Conservation (phyloP, 1,140 invertebrate genomes). For the Schlechtendalia chinensis region DNA sequence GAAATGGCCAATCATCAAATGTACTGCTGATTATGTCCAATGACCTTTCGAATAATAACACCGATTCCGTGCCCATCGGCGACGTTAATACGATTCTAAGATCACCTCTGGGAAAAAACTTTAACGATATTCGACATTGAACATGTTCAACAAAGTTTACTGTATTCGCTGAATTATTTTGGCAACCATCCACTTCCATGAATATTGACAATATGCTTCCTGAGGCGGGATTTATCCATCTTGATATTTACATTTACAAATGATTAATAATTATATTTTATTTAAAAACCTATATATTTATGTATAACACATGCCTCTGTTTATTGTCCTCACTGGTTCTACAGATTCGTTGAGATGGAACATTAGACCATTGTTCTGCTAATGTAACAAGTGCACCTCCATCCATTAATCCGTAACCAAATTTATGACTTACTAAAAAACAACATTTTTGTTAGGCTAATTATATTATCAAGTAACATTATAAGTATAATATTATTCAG, state of each 20-base stretch:
- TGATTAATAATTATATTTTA: not conserved
- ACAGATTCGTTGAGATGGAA: slow-evolving; percentile 80
- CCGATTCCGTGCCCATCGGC: slow-evolving; percentile 84
- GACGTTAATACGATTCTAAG: slow-evolving; percentile 79
- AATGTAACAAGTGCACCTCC: slow-evolving; percentile 90
- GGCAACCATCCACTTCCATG: slow-evolving; percentile 85
- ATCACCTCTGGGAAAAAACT: slow-evolving; percentile 86
- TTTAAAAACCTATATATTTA: not conserved
- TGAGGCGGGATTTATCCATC: slow-evolving; percentile 69
- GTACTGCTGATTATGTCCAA: slow-evolving; percentile 88
- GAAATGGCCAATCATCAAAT: slow-evolving; percentile 96
- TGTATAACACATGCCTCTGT: slow-evolving; percentile 64
- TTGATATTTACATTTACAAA: slow-evolving; percentile 51
- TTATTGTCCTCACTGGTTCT: slow-evolving; percentile 74
- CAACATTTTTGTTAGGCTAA: not conserved
- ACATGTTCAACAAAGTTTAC: slow-evolving; percentile 90
- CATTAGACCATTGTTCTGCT: slow-evolving; percentile 79
- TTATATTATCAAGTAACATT: not conserved
- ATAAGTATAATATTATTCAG: too few species aligned
- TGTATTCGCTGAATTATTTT: slow-evolving; percentile 74
- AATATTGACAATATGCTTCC: slow-evolving; percentile 69
- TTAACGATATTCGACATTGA: slow-evolving; percentile 81
- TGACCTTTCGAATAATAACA: slow-evolving; percentile 82
- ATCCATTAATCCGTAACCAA: slow-evolving; percentile 95
- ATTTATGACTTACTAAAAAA: slow-evolving; percentile 76